These are phyloP conservation scores for Dicrostonyx torquatus DNA, from an alignment of 2,797 vertebrate genomes.

Conservation along the genomic window DNA sequence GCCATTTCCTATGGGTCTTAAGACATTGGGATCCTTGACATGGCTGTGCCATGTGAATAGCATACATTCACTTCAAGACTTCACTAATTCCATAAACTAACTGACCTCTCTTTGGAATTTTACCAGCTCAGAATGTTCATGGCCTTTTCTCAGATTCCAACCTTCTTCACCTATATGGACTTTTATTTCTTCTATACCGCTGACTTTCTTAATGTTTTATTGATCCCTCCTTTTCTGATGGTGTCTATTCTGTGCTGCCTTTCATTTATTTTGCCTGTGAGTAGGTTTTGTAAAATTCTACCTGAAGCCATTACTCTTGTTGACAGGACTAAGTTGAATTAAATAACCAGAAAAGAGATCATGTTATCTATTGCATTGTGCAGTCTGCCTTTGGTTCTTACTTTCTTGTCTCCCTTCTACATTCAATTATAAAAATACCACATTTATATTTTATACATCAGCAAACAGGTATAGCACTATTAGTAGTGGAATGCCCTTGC, in stretches of 20 bases:
- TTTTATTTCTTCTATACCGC: conserved; percentile 43
- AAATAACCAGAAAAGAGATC: conserved; percentile 64
- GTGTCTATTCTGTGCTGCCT: conserved; percentile 50
- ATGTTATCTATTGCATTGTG: conserved; percentile 41
- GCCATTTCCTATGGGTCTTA: neutral
- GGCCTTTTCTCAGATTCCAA: conserved; percentile 44
- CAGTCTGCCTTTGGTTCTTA: conserved; percentile 37
- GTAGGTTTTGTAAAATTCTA: conserved; percentile 20
- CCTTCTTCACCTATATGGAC: neutral
- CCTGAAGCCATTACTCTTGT: conserved; percentile 26
- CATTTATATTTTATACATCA: conserved; percentile 54
- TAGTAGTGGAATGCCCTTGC: conserved; percentile 7
- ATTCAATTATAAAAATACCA: conserved; percentile 56
- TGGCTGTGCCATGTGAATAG: neutral
- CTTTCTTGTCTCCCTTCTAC: conserved; percentile 55
- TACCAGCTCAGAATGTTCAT: conserved; percentile 32
- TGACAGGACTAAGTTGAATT: conserved; percentile 56
- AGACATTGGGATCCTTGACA: neutral
- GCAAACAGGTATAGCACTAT: neutral
- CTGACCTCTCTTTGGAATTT: neutral
- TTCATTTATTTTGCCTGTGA: conserved; percentile 41
- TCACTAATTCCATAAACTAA: neutral
- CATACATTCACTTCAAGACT: neutral
- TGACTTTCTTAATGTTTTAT: conserved; percentile 56
- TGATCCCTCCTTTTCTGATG: conserved; percentile 51